Evolutionary conservation across 1,140 invertebrate genomes (phyloP), one percentile per base, ranked within the genome.

Genomic region (Frieseomelitta varia): DNA sequence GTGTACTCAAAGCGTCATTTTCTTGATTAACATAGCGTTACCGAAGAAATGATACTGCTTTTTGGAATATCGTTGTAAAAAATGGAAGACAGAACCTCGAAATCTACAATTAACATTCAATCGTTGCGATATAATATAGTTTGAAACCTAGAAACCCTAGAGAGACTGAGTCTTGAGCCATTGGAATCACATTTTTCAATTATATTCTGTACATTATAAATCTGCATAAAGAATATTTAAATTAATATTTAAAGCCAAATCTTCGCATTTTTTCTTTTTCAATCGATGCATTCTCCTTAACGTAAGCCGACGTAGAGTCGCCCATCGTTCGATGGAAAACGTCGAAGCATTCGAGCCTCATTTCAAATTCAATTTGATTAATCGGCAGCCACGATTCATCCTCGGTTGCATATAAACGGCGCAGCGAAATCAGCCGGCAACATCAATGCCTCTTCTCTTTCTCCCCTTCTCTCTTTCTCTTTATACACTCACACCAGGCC

Each of bases 311-410:
- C n/a, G 4, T 14, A 14, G 11, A 61, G 11, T 2, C 11, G 30
- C 30, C 30, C 2, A n/a, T 30, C 30, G 30, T 61, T 4, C 3
- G 12, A 61, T 11, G 3, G 47, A 61, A 39, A 79, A 63, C 27
- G 67, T 68, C 10, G 55, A 51, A 58, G 11, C 75, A 27, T 19
- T 56, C n/a, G 19, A 8, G 53, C 47, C 55, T 65, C 76, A 10
- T 79, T 72, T 39, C 76, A 15, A 84, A 80, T 84, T 80, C 67
- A 56, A 73, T 80, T 73, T 80, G 69, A 71, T 84, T 79, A 78
- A 83, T 79, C 77, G 58, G 58, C 14, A 72, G 58, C 39, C 24
- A 39, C 77, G 77, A 84, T 79, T 63, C 56, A 73, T 79, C 19
- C 24, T 30, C 6, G 67, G 39, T 4, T 69, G 55, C 65, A 34